These are phyloP conservation scores for Colius striatus DNA, from an alignment of 2,113 vertebrate species.

Conservation along the genomic window DNA sequence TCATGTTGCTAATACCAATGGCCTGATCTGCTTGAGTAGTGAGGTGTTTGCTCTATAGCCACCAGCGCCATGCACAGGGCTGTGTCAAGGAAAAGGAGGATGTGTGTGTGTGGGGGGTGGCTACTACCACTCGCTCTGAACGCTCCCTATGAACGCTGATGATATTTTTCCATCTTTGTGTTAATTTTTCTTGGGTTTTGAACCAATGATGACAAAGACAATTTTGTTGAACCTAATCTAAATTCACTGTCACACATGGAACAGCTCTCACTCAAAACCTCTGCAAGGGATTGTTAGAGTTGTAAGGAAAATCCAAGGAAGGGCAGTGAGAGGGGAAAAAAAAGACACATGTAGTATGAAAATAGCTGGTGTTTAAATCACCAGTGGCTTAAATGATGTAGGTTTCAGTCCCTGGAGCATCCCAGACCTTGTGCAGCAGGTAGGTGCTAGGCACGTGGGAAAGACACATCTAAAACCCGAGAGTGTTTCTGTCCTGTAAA, in stretches of 20 bases:
- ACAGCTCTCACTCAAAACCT: not conserved
- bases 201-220: not conserved
- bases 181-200: not conserved
- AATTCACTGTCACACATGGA: not conserved
- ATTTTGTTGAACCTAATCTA: not conserved
- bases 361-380: not conserved
- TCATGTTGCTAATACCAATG: not conserved
- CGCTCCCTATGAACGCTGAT: not conserved
- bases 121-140: not conserved
- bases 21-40: not conserved
- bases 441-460: not conserved
- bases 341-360: not conserved
- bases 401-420: not conserved
- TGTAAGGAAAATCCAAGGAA: not conserved
- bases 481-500: not conserved
- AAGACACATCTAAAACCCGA: not conserved
- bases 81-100: not conserved
- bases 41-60: not conserved
- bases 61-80: not conserved
- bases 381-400: not conserved
- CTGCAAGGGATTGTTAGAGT: not conserved
- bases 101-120: rapidly evolving
- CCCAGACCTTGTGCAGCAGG: not conserved
- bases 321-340: not conserved
- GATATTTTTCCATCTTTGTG: not conserved